Conservation (phyloP, 2,888 invertebrate species). For the Drosophila bunnanda region DNA sequence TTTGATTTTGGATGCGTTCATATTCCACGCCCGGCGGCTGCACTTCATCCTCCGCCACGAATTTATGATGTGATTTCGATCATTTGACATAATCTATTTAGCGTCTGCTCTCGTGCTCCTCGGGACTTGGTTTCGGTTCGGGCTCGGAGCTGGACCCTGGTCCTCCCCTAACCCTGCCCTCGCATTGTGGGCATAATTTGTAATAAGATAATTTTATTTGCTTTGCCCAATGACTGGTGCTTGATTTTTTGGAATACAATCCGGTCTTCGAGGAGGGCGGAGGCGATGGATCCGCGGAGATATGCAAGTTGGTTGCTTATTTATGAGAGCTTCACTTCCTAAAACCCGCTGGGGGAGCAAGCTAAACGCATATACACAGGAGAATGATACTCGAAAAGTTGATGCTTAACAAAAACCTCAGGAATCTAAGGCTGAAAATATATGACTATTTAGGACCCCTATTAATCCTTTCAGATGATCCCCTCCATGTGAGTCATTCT, state of each 20-base stretch:
- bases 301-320: constrained; percentile 15
- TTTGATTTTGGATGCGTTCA: constrained; percentile 77
- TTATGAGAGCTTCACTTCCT: constrained; percentile 11
- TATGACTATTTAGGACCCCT: background rate
- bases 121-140: background rate
- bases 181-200: constrained; percentile 73
- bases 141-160: background rate
- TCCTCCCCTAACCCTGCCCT: background rate
- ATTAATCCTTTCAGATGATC: background rate
- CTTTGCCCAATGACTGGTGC: constrained; percentile 73
- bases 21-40: constrained; percentile 63
- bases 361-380: background rate
- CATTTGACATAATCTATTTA: constrained; percentile 84
- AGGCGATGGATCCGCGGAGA: constrained; percentile 10
- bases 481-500: constrained; percentile 26
- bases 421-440: background rate
- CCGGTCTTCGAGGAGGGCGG: background rate
- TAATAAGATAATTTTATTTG: constrained; percentile 83
- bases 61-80: constrained; percentile 84
- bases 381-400: background rate
- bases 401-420: no score
- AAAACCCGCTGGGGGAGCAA: background rate
- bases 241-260: constrained; percentile 6
- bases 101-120: constrained; percentile 61
- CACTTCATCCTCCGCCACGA: constrained; percentile 56